Evolutionary conservation across 53 echinoderm and acorn worm genomes (phyloP), one percentile per base, ranked within the genome.

Genomic region (Stichopus horrens): DNA sequence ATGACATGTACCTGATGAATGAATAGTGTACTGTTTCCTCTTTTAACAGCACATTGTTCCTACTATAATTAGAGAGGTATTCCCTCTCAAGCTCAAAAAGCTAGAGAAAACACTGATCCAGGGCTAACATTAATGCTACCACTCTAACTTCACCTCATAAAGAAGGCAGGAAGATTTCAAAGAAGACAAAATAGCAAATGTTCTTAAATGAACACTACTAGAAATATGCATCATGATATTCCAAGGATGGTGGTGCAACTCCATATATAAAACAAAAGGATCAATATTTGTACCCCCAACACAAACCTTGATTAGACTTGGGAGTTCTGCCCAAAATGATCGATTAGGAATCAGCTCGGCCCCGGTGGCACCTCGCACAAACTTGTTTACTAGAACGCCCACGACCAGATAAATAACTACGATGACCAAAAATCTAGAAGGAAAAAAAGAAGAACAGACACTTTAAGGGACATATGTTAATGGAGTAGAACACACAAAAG

Each of bases 281-380:
- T 37, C 37, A 37, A 0, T 37, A 37, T 37, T 37, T 37, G 37
- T 37, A 2, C 2, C 37, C 37, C 2, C 37, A 37, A 37, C 2
- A 16, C 79, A 22, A 22, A 83, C 83, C 83, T 63, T 63, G 57
- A 83, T 83, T 23, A 83, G 58, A 14, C 9, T 23, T 5, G 83
- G 83, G 0, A 60, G 83, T 21, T 83, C 58, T 0, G 83, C 59
- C 83, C 83, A 83, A 14, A 83, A 83, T 20, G 83, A 56, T 10
- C 83, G 58, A 63, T 83, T 83, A 57, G 83, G 83, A 57, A 83
- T 83, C 14, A 83, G 20, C 23, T 83, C 83, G 0, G 83, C 66
- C 13, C 83, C 83, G 10, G 83, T 83, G 57, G 83, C 83, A 23
- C 83, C 83, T 11, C 83, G 6, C 6, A 20, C 83, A 83, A 83